These are phyloP conservation scores for Plumapathes pennacea DNA, from an alignment of 92 coral and sea anemone species.

Conservation along the genomic window DNA sequence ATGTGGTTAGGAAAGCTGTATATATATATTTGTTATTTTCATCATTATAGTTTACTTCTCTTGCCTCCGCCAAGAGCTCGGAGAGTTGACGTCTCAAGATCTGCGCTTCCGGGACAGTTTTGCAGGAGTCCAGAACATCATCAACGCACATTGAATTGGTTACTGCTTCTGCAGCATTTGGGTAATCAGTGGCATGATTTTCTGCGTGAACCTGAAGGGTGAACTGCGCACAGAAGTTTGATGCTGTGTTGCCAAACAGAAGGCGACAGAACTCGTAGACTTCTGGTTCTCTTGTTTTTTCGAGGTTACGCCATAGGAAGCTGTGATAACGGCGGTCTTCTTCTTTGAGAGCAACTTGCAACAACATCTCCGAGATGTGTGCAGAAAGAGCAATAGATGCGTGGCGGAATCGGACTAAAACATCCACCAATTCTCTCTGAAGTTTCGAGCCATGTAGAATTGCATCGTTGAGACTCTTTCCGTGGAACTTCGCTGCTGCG, in stretches of 20 bases:
- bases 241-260: constrained; percentile 47
- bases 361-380: constrained; percentile 30
- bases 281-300: constrained; percentile 21
- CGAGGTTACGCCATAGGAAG: constrained; percentile 23
- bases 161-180: constrained; percentile 35
- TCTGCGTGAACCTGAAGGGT: constrained; percentile 21
- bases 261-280: constrained; percentile 39
- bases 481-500: constrained; percentile 13
- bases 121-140: constrained; percentile 34
- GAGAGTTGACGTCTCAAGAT: constrained; percentile 14
- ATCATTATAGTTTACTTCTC: too few species aligned
- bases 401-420: constrained; percentile 14
- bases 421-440: constrained; percentile 29
- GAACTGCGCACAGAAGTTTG: constrained; percentile 34
- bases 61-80: constrained; percentile 15
- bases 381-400: constrained; percentile 21
- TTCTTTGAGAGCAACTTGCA: constrained; percentile 16
- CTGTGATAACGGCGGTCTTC: constrained; percentile 14
- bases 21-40: too few species aligned
- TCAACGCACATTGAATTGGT: constrained; percentile 28
- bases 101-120: constrained; percentile 39
- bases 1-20: too few species aligned
- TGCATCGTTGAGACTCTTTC: constrained; percentile 17
- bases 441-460: constrained; percentile 15
- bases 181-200: constrained; percentile 9